Evolutionary conservation across 2,113 vertebrate species (phyloP).

Genomic region (Hepsetus odoe): DNA sequence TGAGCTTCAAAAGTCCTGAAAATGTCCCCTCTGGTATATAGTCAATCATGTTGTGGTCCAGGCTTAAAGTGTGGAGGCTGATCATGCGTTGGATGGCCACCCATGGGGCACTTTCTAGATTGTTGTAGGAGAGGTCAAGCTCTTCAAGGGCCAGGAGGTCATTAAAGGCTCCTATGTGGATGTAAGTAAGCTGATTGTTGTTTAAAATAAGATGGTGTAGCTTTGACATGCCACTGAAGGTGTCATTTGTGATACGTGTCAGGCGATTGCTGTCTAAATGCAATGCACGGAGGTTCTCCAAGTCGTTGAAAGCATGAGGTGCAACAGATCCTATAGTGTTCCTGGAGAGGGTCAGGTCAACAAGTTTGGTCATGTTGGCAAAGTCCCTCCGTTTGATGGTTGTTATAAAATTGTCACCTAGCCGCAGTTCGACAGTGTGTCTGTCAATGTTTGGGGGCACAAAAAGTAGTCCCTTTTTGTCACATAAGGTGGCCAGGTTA

Average conservation of each 20-base stretch:
- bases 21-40: constrained; percentile 97
- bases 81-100: constrained; percentile 96
- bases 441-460: constrained; percentile 97
- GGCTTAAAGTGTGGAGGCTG: constrained; percentile 92
- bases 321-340: constrained; percentile 96
- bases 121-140: constrained; percentile 96
- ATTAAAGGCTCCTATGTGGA: constrained; percentile 93
- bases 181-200: constrained; percentile 96
- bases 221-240: constrained; percentile 97
- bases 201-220: constrained; percentile 97
- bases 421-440: constrained; percentile 93
- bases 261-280: constrained; percentile 97
- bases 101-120: constrained; percentile 95
- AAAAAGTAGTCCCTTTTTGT: constrained; percentile 98
- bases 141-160: constrained; percentile 95
- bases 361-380: constrained; percentile 97
- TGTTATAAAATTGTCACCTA: constrained; percentile 98
- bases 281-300: constrained; percentile 94
- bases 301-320: constrained; percentile 92
- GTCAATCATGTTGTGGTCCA: constrained; percentile 99
- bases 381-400: constrained; percentile 96
- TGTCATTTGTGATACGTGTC: constrained; percentile 93
- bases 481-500: constrained; percentile 95
- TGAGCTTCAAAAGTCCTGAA: constrained; percentile 97
- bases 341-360: constrained; percentile 94